Conservation (phyloP, 2,113 vertebrate species). For the Myotis lucifugus region DNA sequence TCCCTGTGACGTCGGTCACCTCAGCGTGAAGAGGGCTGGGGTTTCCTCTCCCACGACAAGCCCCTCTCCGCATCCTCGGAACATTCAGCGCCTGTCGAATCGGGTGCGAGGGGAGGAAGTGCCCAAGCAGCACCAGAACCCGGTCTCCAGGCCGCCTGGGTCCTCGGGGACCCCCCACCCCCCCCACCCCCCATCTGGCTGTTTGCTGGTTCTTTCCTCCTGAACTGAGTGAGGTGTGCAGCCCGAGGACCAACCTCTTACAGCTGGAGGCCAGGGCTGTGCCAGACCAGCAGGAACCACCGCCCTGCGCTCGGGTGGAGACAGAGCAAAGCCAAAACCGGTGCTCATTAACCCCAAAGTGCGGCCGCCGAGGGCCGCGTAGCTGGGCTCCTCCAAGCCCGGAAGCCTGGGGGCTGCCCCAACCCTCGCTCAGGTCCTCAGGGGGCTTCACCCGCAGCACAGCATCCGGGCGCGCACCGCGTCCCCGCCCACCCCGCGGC, state of each 20-base stretch:
- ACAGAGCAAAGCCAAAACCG: not conserved
- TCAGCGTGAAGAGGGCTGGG: not conserved
- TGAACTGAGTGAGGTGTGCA: not conserved
- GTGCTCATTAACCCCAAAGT: not conserved
- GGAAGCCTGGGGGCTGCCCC: no score
- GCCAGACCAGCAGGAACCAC: no score
- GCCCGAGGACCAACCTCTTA: not conserved
- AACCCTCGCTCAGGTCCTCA: not conserved
- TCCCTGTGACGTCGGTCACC: not conserved
- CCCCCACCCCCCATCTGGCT: no score
- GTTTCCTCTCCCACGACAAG: not conserved
- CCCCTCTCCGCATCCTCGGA: not conserved
- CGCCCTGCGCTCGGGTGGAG: not conserved
- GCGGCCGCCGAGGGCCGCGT: not conserved
- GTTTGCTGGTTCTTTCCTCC: not conserved
- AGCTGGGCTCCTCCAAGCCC: not conserved
- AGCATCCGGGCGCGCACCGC: not conserved
- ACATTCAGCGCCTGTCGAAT: not conserved
- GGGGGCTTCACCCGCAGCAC: no score
- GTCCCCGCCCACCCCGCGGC: not conserved
- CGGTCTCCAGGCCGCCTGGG: not conserved
- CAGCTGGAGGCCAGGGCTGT: not conserved
- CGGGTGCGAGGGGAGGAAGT: not conserved
- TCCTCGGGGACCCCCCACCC: not conserved
- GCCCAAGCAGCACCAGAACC: not conserved